Percentiles rank a stretch among this genome's conserved stretches.
These are phyloP conservation scores for Fragum sueziense DNA, from an alignment of 2,888 invertebrate species.

Conservation along the genomic window DNA sequence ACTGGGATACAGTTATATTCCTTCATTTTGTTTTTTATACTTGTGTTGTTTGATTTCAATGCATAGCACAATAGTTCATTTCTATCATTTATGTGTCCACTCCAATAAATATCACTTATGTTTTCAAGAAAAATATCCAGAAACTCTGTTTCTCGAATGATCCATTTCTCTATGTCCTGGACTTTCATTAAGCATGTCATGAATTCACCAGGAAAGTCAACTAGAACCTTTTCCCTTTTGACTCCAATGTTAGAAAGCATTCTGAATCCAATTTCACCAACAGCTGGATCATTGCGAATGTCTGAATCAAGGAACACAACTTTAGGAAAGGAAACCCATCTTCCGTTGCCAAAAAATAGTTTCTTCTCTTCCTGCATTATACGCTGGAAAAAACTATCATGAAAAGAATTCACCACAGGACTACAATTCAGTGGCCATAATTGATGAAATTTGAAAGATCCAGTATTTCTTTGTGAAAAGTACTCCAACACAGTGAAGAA, in stretches of 20 bases:
- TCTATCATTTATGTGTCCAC: background rate
- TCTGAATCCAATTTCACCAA: slow-evolving; percentile 40
- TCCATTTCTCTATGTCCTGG: background rate
- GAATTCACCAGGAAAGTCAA: slow-evolving; percentile 33
- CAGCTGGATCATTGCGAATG: slow-evolving; percentile 19
- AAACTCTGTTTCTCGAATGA: slow-evolving; percentile 8
- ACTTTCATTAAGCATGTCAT: background rate
- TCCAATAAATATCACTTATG: slow-evolving; percentile 27
- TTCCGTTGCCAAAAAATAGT: slow-evolving; percentile 36
- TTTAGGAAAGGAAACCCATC: slow-evolving; percentile 34
- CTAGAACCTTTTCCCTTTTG: background rate
- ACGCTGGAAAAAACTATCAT: slow-evolving; percentile 27
- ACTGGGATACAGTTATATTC: slow-evolving; percentile 37
- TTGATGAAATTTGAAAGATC: background rate
- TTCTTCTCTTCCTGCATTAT: slow-evolving; percentile 10
- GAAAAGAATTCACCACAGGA: background rate
- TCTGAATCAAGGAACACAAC: slow-evolving; percentile 42
- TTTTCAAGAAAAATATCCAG: slow-evolving; percentile 18
- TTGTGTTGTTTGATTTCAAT: background rate
- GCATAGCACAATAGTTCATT: slow-evolving; percentile 16
- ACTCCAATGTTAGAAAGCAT: slow-evolving; percentile 12
- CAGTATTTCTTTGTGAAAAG: background rate
- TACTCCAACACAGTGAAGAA: slow-evolving; percentile 42
- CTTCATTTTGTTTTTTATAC: slow-evolving; percentile 21
- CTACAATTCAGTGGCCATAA: slow-evolving; percentile 13